phyloP scores from a whole-genome alignment of 53 echinoderm and acorn worm genomes.

The Stichopus horrens region DNA sequence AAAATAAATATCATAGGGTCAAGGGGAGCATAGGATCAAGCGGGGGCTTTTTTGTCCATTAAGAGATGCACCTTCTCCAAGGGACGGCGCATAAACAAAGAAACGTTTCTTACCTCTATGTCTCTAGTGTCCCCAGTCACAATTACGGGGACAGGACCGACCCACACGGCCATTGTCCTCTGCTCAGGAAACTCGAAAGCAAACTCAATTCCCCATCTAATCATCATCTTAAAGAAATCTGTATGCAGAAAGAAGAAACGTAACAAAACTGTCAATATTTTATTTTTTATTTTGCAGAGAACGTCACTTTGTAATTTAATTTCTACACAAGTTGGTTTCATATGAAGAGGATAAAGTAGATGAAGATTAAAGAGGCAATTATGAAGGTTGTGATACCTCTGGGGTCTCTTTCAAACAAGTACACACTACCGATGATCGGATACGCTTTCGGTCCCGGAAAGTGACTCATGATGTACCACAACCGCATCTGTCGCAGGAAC shows the following conservation, averaged over 20 bases:
- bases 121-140: neutral
- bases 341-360: neutral
- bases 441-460: constrained; percentile 74
- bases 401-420: constrained; percentile 69
- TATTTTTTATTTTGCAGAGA: neutral
- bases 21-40: no score
- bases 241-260: neutral
- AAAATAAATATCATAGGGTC: no score
- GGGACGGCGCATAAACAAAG: no score
- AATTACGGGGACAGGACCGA: constrained; percentile 33
- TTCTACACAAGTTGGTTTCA: neutral
- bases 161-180: constrained; percentile 34
- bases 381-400: constrained; percentile 49
- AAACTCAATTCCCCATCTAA: constrained; percentile 20
- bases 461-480: constrained; percentile 60
- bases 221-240: constrained; percentile 31
- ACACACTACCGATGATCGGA: constrained; percentile 75
- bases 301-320: neutral
- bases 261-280: neutral
- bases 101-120: constrained; percentile 8
- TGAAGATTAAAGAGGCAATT: no score
- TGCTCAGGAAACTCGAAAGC: constrained; percentile 18
- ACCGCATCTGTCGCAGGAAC: constrained; percentile 46
- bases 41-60: no score
- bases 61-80: no score